These are phyloP conservation scores for Polydesmus complanatus DNA, from an alignment of 2,888 invertebrate genomes.

Conservation along the genomic window DNA sequence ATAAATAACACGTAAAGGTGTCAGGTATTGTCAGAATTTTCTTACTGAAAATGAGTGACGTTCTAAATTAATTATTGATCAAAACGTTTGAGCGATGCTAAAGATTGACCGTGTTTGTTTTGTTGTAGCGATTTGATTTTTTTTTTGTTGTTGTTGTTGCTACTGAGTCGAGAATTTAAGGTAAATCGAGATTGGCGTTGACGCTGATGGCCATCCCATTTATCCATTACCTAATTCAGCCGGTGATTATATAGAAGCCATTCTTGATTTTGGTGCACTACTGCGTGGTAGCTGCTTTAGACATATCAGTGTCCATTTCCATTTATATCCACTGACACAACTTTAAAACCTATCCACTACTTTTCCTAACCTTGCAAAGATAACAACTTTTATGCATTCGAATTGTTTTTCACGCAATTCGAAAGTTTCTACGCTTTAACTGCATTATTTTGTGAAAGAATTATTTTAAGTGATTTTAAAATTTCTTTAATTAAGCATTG, in stretches of 20 bases:
- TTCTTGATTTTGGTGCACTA: too few relatives aligned
- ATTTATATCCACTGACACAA: neutral
- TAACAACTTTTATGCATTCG: neutral
- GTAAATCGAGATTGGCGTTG: neutral
- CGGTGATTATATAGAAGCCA: neutral
- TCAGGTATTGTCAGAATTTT: too few relatives aligned
- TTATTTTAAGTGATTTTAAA: too few relatives aligned
- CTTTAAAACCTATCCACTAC: slow-evolving; percentile 4
- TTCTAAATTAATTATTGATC: too few relatives aligned
- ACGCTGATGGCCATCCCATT: neutral
- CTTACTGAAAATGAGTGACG: too few relatives aligned
- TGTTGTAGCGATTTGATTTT: neutral
- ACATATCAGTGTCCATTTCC: neutral
- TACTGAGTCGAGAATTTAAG: neutral
- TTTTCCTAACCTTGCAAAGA: neutral
- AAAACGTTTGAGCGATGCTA: too few relatives aligned
- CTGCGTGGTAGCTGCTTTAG: neutral
- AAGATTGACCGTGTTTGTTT: neutral
- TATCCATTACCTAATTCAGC: neutral
- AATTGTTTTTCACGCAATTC: too few relatives aligned
- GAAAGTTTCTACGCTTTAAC: neutral
- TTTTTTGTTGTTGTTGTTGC: neutral
- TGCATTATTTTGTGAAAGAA: too few relatives aligned
- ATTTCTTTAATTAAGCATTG: too few relatives aligned
- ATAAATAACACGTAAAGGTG: too few relatives aligned